A percentile compares a stretch with the other conserved stretches of the same genome.
phyloP scores from a whole-genome alignment of 2,888 invertebrate species.

The Spicauda simplicius region DNA sequence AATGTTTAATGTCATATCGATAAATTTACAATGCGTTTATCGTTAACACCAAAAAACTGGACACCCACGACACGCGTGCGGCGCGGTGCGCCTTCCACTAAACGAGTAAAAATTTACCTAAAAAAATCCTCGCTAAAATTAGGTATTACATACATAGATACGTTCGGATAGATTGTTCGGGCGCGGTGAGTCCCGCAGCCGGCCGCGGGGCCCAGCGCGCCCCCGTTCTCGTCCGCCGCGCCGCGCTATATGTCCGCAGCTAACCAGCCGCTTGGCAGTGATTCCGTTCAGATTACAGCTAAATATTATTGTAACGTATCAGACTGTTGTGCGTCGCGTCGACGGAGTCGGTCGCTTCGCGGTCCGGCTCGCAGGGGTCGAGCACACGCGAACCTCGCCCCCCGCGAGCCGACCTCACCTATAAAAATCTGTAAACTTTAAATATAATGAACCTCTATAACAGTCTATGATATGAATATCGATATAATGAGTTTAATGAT shows the following conservation, averaged over 20 bases:
- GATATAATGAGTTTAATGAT: conserved; percentile 32
- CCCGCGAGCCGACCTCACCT: conserved; percentile 27
- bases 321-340: conserved; percentile 22
- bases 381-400: conserved; percentile 27
- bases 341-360: conserved; percentile 12
- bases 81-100: conserved; percentile 78
- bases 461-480: conserved; percentile 36
- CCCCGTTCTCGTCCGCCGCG: conserved; percentile 13
- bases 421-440: conserved; percentile 37
- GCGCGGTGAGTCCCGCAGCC: conserved; percentile 41
- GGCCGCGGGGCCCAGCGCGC: conserved; percentile 41
- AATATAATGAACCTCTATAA: conserved; percentile 36
- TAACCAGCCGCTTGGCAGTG: conserved; percentile 6
- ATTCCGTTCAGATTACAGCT: conserved; percentile 20
- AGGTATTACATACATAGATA: conserved; percentile 70
- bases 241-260: neutral
- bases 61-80: conserved; percentile 74
- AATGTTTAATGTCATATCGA: conserved; percentile 83
- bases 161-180: conserved; percentile 61
- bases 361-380: conserved; percentile 28
- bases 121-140: conserved; percentile 76
- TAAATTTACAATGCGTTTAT: conserved; percentile 82
- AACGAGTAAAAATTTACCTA: conserved; percentile 81
- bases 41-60: conserved; percentile 78
- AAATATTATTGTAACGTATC: conserved; percentile 38